Evolutionary conservation across 2,113 vertebrate species (phyloP).

Genomic region (Peromyscus polionotus): DNA sequence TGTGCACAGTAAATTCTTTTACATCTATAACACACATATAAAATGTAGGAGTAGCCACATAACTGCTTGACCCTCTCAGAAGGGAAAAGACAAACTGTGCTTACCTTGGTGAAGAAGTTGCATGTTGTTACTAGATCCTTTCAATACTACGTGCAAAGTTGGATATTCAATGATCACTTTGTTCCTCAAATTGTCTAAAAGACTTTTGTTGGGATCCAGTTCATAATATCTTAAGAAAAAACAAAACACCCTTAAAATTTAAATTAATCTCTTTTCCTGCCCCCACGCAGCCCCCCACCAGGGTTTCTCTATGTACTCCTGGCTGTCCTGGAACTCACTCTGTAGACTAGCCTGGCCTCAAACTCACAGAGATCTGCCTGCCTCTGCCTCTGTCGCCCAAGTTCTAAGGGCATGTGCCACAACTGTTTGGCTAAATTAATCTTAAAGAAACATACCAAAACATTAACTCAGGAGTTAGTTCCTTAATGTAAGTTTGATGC

Average conservation of each 20-base stretch:
- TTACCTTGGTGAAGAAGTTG: slow-evolving; percentile 90
- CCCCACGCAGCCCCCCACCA: too few relatives aligned
- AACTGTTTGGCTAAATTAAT: neutral
- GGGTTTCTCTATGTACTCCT: too few relatives aligned
- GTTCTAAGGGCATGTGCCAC: too few relatives aligned
- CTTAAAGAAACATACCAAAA: neutral
- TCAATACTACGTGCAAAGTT: slow-evolving; percentile 91
- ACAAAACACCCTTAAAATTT: slow-evolving; percentile 15
- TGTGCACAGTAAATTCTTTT: slow-evolving; percentile 15
- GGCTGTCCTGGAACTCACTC: too few relatives aligned
- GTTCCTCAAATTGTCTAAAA: slow-evolving; percentile 93
- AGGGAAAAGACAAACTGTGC: slow-evolving; percentile 70
- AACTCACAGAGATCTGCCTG: too few relatives aligned
- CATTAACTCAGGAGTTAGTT: slow-evolving; percentile 56
- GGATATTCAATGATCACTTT: slow-evolving; percentile 96
- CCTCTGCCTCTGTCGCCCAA: too few relatives aligned
- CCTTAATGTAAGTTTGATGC: slow-evolving; percentile 19
- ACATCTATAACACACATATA: neutral
- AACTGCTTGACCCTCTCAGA: slow-evolving; percentile 36
- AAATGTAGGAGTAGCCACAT: neutral
- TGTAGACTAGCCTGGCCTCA: too few relatives aligned
- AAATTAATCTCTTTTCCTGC: slow-evolving; percentile 15
- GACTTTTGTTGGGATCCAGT: slow-evolving; percentile 91
- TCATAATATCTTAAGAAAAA: slow-evolving; percentile 90
- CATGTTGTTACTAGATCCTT: slow-evolving; percentile 88